Conservation (phyloP, 2,888 invertebrate species). For the Plebejus argus region DNA sequence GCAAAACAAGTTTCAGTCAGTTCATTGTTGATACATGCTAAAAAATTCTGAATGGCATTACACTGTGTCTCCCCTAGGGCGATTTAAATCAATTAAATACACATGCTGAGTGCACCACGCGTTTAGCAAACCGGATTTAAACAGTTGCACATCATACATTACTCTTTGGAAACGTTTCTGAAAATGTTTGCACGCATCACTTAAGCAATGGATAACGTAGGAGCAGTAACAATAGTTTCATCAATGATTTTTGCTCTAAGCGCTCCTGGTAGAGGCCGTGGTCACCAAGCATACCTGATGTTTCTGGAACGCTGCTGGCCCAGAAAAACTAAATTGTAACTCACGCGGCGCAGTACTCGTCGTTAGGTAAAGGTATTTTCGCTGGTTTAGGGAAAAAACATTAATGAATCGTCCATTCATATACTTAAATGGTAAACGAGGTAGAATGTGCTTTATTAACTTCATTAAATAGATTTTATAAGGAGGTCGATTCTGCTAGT, state of each 20-base stretch:
- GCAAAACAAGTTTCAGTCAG: slow-evolving; percentile 23
- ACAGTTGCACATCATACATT: background rate
- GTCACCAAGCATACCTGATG: slow-evolving; percentile 22
- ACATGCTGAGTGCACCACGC: slow-evolving; percentile 27
- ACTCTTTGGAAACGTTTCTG: background rate
- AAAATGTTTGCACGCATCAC: background rate
- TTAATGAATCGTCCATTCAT: background rate
- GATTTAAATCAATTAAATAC: slow-evolving; percentile 45
- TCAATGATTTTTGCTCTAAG: background rate
- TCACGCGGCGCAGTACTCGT: slow-evolving; percentile 3
- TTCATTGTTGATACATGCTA: slow-evolving; percentile 31
- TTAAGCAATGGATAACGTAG: background rate
- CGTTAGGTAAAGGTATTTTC: slow-evolving; percentile 26
- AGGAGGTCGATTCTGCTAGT: background rate
- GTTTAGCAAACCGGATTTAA: background rate
- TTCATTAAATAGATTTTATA: background rate
- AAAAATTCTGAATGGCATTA: slow-evolving; percentile 45
- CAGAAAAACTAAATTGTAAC: slow-evolving; percentile 8
- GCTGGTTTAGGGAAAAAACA: slow-evolving; percentile 12
- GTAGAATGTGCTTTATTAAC: background rate
- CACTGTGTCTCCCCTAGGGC: slow-evolving; percentile 38
- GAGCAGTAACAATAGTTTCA: background rate
- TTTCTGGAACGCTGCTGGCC: background rate
- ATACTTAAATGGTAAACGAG: slow-evolving; percentile 12
- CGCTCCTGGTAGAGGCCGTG: background rate